A percentile compares a stretch with the other conserved stretches of the same genome.
phyloP scores from a whole-genome alignment of 1,140 invertebrate genomes.

The Parapsyche elsis region DNA sequence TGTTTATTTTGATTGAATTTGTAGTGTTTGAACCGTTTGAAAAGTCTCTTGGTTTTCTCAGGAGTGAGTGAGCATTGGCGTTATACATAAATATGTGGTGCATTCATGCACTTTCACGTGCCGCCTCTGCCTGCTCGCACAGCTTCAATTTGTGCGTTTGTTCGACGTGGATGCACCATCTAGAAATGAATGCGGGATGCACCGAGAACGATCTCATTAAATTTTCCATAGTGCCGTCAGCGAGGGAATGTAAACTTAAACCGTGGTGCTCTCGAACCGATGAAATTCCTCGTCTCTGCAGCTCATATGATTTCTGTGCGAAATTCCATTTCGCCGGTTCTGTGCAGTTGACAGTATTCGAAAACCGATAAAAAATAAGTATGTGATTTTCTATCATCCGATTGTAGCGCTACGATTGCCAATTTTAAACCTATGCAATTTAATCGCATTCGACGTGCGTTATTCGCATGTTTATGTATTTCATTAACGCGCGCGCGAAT shows the following conservation, averaged over 20 bases:
- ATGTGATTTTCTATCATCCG: not conserved
- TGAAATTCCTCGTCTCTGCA: too few species aligned
- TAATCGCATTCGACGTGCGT: not conserved
- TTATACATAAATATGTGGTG: too few species aligned
- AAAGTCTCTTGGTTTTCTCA: too few species aligned
- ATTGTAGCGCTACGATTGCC: not conserved
- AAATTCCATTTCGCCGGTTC: too few species aligned
- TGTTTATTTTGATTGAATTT: too few species aligned
- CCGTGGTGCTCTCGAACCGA: not conserved
- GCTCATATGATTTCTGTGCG: too few species aligned
- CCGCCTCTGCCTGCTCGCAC: not conserved
- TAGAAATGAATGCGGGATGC: not conserved
- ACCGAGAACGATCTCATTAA: not conserved
- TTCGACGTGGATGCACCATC: not conserved
- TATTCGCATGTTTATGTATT: constrained; percentile 11
- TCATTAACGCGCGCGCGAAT: not conserved
- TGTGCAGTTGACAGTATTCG: too few species aligned
- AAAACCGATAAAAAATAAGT: too few species aligned
- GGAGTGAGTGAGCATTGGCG: too few species aligned
- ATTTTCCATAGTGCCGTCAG: not conserved
- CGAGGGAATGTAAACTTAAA: not conserved
- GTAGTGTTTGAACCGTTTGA: too few species aligned
- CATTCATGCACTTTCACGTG: not conserved
- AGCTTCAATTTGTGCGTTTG: constrained; percentile 18
- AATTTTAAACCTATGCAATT: not conserved